Evolutionary conservation across 2,888 invertebrate species (phyloP).

Genomic region (Conus canariensis): DNA sequence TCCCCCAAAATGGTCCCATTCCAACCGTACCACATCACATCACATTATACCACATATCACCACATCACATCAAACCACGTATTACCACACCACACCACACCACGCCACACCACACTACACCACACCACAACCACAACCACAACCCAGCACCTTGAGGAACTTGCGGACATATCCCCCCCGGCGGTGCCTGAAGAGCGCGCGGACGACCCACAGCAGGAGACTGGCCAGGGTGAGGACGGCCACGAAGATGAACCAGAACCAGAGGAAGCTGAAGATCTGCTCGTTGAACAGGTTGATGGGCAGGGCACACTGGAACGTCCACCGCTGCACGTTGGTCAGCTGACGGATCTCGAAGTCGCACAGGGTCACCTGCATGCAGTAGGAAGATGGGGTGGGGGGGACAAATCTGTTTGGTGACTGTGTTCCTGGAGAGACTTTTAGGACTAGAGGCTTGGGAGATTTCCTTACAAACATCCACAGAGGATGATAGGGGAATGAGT

Average conservation of each 20-base stretch:
- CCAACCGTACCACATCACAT: no score
- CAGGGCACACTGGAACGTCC: constrained; percentile 61
- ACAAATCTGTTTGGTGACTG: not conserved
- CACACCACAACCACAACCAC: no score
- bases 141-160: constrained; percentile 15
- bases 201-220: constrained; percentile 64
- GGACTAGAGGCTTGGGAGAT: no score
- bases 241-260: constrained; percentile 72
- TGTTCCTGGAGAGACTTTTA: not conserved
- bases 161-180: constrained; percentile 11
- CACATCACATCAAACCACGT: no score
- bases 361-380: constrained; percentile 49
- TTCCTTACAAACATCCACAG: not conserved
- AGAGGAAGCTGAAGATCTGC: constrained; percentile 72
- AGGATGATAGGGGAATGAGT: not conserved
- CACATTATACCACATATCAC: no score
- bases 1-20: no score
- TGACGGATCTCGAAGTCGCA: constrained; percentile 56
- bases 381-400: not conserved
- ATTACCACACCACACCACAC: not conserved
- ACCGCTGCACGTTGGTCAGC: constrained; percentile 47
- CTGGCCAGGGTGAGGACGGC: constrained; percentile 61
- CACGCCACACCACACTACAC: not conserved
- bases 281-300: constrained; percentile 75
- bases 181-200: not conserved